Evolutionary conservation across 2,888 invertebrate genomes (phyloP), one percentile per base, ranked within the genome.

Genomic region (Lycocerus yunnanus): DNA sequence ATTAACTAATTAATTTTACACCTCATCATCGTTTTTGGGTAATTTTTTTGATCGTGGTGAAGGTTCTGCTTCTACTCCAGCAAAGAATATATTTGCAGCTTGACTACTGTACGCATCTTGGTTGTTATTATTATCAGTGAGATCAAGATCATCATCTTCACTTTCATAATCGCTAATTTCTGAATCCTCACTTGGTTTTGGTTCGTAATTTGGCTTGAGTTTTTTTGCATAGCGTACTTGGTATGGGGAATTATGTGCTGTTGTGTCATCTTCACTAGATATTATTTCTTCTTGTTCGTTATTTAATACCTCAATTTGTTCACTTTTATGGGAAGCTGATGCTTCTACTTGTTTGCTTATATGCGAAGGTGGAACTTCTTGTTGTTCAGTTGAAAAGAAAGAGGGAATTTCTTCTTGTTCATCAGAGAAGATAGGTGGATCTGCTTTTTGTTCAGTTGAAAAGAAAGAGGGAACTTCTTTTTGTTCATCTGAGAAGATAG

Each of bases 61-160:
- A 3, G 77, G 74, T 69, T 78, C 77, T 4, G 77, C 77, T 18
- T 76, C 76, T 8, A 81, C 80, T n/a, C 74, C 81, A 20, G 81
- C 83, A 77, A 86, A 87, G 76, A 86, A 86, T 78, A 86, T 85
- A 77, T 81, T 86, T 3, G 84, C 81, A 2, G 86, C 87, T 71
- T 84, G 83, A 74, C 83, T 85, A 66, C 84, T 85, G 75, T 83
- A 85, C 15, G 59, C 68, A 59, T 21, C 66, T 59, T 66, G 72
- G 14, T 71, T 72, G 27, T 15, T 69, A 63, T 69, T 13, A 5
- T 6, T 14, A 10, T 63, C 15, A 9, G 13, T n/a, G 6, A 43
- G 2, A 43, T 43, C 43, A n/a, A 43, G 5, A 58, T 58, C 20
- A 3, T 68, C 21, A 10, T 43, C 63, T 58, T 68, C 58, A 21